Evolutionary conservation across 2,888 invertebrate species (phyloP).

Genomic region (Caradrina clavipalpis): DNA sequence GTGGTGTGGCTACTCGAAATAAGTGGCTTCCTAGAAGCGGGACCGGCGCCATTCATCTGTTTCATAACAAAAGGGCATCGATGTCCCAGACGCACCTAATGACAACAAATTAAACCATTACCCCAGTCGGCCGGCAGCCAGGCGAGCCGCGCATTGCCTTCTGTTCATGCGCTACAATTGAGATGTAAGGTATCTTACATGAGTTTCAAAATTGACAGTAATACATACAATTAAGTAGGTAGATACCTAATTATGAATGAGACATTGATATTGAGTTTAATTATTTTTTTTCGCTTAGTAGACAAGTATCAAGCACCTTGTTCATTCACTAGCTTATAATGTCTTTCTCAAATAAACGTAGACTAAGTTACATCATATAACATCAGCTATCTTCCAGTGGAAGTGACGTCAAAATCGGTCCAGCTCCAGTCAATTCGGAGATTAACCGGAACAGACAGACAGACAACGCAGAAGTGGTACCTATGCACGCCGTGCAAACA

Average conservation of each 20-base stretch:
- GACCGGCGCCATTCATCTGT: conserved; percentile 48
- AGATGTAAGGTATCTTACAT: not conserved
- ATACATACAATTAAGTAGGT: not conserved
- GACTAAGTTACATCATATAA: too few relatives aligned
- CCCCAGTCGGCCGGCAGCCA: conserved; percentile 40
- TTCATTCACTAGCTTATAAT: too few relatives aligned
- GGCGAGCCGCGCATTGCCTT: conserved; percentile 27
- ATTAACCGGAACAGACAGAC: too few relatives aligned
- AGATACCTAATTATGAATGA: not conserved
- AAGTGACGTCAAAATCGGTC: too few relatives aligned
- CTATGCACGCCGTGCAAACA: too few relatives aligned
- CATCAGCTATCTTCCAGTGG: too few relatives aligned
- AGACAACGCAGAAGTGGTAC: too few relatives aligned
- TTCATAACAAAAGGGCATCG: conserved; percentile 60
- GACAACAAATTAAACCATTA: conserved; percentile 54
- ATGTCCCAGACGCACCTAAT: conserved; percentile 49
- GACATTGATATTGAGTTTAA: too few relatives aligned
- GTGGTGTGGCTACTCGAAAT: conserved; percentile 50
- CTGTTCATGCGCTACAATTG: conserved; percentile 28
- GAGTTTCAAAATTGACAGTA: not conserved
- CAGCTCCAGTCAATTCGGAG: too few relatives aligned
- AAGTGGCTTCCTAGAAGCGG: conserved; percentile 48
- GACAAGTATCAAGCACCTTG: too few relatives aligned
- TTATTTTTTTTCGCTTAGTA: too few relatives aligned
- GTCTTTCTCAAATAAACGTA: too few relatives aligned